phyloP scores from a whole-genome alignment of 2,797 vertebrate species.

The Pseudomugil tenellus region DNA sequence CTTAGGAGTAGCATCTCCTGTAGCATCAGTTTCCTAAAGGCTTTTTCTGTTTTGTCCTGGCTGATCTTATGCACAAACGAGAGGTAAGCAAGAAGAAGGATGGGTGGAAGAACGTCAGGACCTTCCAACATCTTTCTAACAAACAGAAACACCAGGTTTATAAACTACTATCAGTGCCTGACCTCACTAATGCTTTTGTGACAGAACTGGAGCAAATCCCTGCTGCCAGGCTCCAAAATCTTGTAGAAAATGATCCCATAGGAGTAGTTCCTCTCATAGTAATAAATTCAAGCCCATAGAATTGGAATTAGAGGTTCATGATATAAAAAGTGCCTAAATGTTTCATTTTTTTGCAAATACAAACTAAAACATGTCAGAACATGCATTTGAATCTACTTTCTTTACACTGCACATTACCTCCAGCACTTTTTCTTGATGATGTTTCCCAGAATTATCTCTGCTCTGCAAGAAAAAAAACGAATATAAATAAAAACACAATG shows the following conservation, averaged over 20 bases:
- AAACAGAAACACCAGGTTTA: slow-evolving; percentile 15
- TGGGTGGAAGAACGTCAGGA: not conserved
- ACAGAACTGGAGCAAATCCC: slow-evolving; percentile 18
- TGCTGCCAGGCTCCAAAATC: slow-evolving; percentile 8
- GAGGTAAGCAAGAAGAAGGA: not conserved
- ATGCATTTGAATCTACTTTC: not conserved
- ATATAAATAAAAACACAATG: not conserved
- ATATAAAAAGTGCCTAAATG: not conserved
- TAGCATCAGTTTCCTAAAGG: not conserved
- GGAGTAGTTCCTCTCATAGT: not conserved
- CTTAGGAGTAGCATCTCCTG: not conserved
- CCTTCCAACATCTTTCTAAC: slow-evolving; percentile 10
- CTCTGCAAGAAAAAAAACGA: slow-evolving; percentile 78
- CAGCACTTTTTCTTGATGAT: slow-evolving; percentile 99
- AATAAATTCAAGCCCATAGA: not conserved
- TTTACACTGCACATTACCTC: slow-evolving; percentile 84
- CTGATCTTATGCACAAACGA: not conserved
- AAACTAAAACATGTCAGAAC: slow-evolving; percentile 6
- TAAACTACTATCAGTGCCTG: slow-evolving; percentile 16
- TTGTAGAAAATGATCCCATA: slow-evolving; percentile 10
- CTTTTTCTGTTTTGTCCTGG: not conserved
- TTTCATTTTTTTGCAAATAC: not conserved
- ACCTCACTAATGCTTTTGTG: slow-evolving; percentile 11
- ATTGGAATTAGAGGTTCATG: slow-evolving; percentile 2
- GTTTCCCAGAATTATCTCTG: slow-evolving; percentile 96